These are phyloP conservation scores for Keiferia lycopersicella DNA, from an alignment of 2,888 invertebrate genomes.

Conservation along the genomic window DNA sequence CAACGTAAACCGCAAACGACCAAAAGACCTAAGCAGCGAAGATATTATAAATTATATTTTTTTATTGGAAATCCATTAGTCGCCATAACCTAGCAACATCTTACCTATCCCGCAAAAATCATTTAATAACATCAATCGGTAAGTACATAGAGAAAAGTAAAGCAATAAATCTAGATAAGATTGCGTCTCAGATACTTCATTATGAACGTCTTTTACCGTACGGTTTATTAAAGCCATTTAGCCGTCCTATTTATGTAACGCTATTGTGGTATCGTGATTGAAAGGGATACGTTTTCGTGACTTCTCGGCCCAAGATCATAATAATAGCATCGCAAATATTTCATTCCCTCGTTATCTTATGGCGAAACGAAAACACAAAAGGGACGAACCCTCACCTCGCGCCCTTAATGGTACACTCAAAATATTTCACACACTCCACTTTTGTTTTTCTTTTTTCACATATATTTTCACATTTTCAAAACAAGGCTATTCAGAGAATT, in stretches of 20 bases:
- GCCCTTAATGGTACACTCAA: constrained; percentile 7
- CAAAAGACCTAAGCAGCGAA: not conserved
- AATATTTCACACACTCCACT: constrained; percentile 18
- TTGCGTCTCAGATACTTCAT: constrained; percentile 5
- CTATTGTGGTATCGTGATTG: not conserved
- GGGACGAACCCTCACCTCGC: constrained; percentile 17
- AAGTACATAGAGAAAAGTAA: not conserved
- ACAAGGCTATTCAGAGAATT: not conserved
- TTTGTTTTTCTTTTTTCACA: constrained; percentile 8
- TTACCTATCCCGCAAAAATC: not conserved
- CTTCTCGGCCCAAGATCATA: constrained; percentile 22
- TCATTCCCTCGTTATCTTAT: constrained; percentile 26
- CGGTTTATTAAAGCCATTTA: constrained; percentile 13
- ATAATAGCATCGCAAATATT: constrained; percentile 24
- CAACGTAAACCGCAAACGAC: not conserved
- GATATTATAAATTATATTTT: not conserved
- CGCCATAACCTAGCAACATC: not conserved
- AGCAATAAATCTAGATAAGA: constrained; percentile 1
- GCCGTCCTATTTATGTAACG: not conserved
- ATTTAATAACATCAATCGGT: too few species aligned
- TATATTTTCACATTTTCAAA: constrained; percentile 10
- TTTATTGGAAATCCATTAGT: too few species aligned
- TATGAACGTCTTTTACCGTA: not conserved
- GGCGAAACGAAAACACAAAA: constrained; percentile 26
- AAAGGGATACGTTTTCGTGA: constrained; percentile 9